Evolutionary conservation across 1,140 invertebrate species (phyloP).

Genomic region (Zaprionus vittiger): DNA sequence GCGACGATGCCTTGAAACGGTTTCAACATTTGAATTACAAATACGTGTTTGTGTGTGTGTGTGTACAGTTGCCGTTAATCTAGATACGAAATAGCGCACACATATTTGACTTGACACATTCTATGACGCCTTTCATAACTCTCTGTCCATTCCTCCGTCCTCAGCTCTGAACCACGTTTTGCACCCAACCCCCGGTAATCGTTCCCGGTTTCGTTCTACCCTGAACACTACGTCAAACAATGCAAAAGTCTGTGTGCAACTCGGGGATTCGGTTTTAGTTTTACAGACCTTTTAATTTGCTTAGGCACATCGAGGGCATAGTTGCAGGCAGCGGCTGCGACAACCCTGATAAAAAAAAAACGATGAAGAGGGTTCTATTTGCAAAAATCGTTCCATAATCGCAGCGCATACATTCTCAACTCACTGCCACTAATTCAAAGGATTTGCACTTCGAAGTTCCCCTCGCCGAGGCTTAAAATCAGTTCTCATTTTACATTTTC

Average conservation of each 20-base stretch:
- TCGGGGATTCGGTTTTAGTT: conserved; percentile 44
- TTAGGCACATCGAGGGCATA: conserved; percentile 20
- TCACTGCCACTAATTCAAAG: background rate
- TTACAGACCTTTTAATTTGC: conserved; percentile 48
- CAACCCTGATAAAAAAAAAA: conserved; percentile 1
- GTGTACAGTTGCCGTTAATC: conserved; percentile 54
- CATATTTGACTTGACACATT: conserved; percentile 52
- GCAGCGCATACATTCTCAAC: background rate
- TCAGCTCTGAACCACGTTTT: background rate
- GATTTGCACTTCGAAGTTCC: background rate
- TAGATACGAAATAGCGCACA: conserved; percentile 48
- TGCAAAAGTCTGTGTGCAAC: conserved; percentile 42
- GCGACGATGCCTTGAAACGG: conserved; percentile 46
- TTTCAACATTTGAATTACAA: conserved; percentile 68
- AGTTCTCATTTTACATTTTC: background rate
- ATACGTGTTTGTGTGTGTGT: conserved; percentile 25
- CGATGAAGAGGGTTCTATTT: background rate
- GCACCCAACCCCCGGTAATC: conserved; percentile 9
- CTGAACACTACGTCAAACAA: conserved; percentile 28
- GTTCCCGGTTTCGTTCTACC: conserved; percentile 7
- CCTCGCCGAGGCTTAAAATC: background rate
- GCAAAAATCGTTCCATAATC: background rate
- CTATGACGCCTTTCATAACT: conserved; percentile 57
- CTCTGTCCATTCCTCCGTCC: background rate
- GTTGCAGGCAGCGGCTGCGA: background rate